Evolutionary conservation across 2,888 invertebrate genomes (phyloP), one percentile per base, ranked within the genome.

Genomic region (Xylophagus ater): DNA sequence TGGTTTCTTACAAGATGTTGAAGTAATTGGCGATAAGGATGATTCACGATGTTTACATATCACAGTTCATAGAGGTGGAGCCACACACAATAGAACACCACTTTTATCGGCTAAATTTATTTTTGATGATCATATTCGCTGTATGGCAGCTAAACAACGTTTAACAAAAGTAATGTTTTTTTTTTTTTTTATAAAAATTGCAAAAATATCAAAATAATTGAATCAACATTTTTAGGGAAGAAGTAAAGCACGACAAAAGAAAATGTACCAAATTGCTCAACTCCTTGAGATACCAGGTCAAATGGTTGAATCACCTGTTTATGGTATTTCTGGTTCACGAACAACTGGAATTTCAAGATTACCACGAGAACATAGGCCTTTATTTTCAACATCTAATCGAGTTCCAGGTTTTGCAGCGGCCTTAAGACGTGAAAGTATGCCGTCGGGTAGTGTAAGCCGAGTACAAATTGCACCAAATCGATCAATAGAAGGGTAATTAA

Each of bases 71-170:
- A 81, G 86, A 52, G 85, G 85, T 2, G 61, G 62, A 2, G 70
- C 69, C 0, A 73, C 78, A 0, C 67, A 78, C 17, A 81, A 81
- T 39, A 70, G 83, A 33, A 76, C 83, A 0, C 84, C 89, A 1
- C 63, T 90, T n/a, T 66, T 93, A 7, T 77, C 85, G 4, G 88
- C 92, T 8, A 90, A 86, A 64, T 96, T 98, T 65, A 77, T 96
- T 44, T 98, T 98, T 60, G 97, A 98, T 59, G 98, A 98, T 68
- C 96, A 97, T 59, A 98, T 98, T 50, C 74, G 97, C 20, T 97
- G 96, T 58, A 94, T 97, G 94, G 96, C 97, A 13, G 97, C 97
- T 17, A 97, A 96, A 57, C 97, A 97, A 62, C 62, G 80, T 26
- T 64, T 81, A 5, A 78, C 78, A 2, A 81, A 87, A 84, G 85